These are phyloP conservation scores for Diphyllodes magnificus DNA, from an alignment of 2,113 vertebrate species.

Conservation along the genomic window DNA sequence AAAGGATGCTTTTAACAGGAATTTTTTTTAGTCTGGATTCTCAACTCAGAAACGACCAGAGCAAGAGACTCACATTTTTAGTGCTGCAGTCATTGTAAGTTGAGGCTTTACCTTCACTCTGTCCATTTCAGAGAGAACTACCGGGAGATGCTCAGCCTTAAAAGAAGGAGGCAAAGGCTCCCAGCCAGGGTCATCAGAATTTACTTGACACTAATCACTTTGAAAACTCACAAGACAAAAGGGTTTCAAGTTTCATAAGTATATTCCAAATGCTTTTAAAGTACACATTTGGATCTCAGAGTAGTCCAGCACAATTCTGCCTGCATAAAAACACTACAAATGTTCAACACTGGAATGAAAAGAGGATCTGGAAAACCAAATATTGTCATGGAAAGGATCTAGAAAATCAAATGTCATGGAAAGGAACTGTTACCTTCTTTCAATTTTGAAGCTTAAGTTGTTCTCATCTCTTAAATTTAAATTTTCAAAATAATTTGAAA, in stretches of 20 bases:
- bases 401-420: neutral
- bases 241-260: neutral
- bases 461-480: neutral
- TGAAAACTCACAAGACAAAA: neutral
- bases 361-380: neutral
- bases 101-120: neutral
- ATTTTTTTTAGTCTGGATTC: neutral
- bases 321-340: neutral
- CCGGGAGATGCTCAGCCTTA: neutral
- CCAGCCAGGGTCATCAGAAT: neutral
- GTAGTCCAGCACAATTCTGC: neutral
- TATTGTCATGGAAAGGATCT: neutral
- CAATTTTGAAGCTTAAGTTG: neutral
- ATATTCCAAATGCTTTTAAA: neutral
- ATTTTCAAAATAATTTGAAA: neutral
- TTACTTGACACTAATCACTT: neutral
- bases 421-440: neutral
- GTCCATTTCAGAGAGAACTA: neutral
- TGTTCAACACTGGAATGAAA: neutral
- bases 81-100: neutral
- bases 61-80: neutral
- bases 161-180: neutral
- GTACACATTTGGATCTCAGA: neutral
- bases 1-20: neutral
- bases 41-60: neutral